These are phyloP conservation scores for Andrena haemorrhoa DNA, from an alignment of 2,888 invertebrate species.

Conservation along the genomic window DNA sequence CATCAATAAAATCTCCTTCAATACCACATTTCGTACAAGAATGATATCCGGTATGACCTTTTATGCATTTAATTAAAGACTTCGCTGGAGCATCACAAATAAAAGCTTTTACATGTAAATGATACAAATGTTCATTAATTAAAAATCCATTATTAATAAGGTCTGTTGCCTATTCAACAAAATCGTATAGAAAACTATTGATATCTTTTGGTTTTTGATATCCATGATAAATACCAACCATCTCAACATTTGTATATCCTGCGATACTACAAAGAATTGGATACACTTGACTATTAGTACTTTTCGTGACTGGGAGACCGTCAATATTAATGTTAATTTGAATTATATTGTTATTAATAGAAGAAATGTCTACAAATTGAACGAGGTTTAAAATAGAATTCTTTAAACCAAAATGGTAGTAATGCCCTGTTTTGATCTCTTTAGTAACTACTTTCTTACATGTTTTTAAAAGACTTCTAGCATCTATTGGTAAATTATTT, in stretches of 20 bases:
- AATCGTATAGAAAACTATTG: background rate
- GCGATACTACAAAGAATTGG: background rate
- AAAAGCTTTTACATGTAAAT: background rate
- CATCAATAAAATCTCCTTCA: background rate
- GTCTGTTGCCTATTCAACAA: background rate
- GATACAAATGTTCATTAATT: background rate
- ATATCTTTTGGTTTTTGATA: background rate
- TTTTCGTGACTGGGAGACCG: too few relatives aligned
- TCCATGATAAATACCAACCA: background rate
- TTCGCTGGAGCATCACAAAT: background rate
- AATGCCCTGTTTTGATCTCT: too few relatives aligned
- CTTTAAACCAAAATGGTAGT: too few relatives aligned
- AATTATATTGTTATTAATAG: too few relatives aligned
- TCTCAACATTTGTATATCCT: background rate
- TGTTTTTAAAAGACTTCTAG: background rate
- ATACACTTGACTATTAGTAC: background rate
- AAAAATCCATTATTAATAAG: background rate
- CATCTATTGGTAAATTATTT: background rate
- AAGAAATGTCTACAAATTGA: too few relatives aligned
- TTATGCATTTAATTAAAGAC: background rate
- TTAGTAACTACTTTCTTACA: background rate
- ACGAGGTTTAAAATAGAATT: too few relatives aligned
- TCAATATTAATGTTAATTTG: too few relatives aligned
- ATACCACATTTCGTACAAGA: background rate
- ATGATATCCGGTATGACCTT: constrained; percentile 1